Base-by-base conservation (phyloP, 1,140 invertebrate genomes). In the Diachasmimorpha longicaudata region DNA sequence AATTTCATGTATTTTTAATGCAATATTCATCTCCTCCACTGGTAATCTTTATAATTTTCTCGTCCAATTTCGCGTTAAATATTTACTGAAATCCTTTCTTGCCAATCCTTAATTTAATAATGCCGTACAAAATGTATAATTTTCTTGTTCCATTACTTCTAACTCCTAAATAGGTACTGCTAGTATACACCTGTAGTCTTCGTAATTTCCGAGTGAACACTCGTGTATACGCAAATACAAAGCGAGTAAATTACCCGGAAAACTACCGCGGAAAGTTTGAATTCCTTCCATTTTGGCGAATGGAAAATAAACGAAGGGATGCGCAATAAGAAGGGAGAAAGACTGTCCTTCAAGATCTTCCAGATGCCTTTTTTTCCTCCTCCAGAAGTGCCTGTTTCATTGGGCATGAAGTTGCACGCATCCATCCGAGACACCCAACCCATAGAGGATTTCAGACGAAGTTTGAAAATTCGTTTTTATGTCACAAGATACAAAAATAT, bases 241-340 rank as follows among this genome's bases (percentile, higher is more conserved):
- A 67, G 67, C 42, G 42, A 23, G 77, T 16, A 76, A 80, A 80
- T 80, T 78, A 78, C 77, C 79, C 79, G 77, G 78, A 78, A 80
- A 80, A 80, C 78, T 80, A 80, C 75, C 75, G 74, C 67, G 55
- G 70, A 80, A 80, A 78, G 77, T 80, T 73, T 77, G 74, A 78
- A 80, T 76, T 76, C 78, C 72, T 78, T 78, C 72, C 58, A 76
- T 74, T 77, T 58, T 68, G 11, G 16, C 46, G 66, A 37, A 77
- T 73, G 39, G 55, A 74, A 70, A 71, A 71, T 69, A 77, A 76
- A 72, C 36, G 39, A 66, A 72, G 66, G 39, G 70, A 77, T 19
- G 55, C 13, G 19, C 36, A 63, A 21, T 66, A 67, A 70, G 73
- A 52, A 77, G 52, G 42, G 48, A 44, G 67, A 42, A 10, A 72